Evolutionary conservation across 1,140 invertebrate species (phyloP), one percentile per base, ranked within the genome.

Genomic region (Anastatus disparis): DNA sequence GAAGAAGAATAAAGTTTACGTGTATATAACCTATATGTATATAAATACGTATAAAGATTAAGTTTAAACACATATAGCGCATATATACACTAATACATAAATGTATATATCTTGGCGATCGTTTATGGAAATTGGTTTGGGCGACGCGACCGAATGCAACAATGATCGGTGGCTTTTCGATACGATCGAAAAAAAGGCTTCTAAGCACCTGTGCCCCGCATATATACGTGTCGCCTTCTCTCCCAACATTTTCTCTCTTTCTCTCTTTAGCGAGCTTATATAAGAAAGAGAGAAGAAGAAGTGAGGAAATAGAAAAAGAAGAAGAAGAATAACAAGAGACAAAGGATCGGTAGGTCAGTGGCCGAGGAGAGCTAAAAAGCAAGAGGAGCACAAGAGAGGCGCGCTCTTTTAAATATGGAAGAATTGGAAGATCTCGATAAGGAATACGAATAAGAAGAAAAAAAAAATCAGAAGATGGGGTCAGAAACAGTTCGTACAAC

Each of bases 381-480:
- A 78, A n/a, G n/a, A n/a, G n/a, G n/a, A n/a, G n/a, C n/a, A n/a
- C n/a, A n/a, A n/a, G 24, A 59, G 13, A 64, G 9, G n/a, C 44
- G 44, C 13, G 40, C 67, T 78, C 75, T 75, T 82, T 84, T 84
- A 84, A 84, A 84, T 81, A 82, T 85, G 78, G 83, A 84, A 84
- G 81, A 85, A 82, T 84, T 78, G 81, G 74, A 78, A 75, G 78
- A 84, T 85, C 81, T 48, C 77, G 82, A 84, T 84, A 83, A 83
- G 81, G 71, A 20, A 7, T 70, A 40, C 17, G 58, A 27, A 44
- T 38, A 42, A 20, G 56, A 52, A 42, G 63, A 56, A 31, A 26
- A 29, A 35, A 29, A 35, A 29, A 17, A 67, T 15, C 24, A 53
- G 64, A 35, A 7, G 44, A 63, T 46, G 46, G 61, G 82, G 80